Conservation (phyloP, 2,113 vertebrate species). For the Syrmaticus mikado region DNA sequence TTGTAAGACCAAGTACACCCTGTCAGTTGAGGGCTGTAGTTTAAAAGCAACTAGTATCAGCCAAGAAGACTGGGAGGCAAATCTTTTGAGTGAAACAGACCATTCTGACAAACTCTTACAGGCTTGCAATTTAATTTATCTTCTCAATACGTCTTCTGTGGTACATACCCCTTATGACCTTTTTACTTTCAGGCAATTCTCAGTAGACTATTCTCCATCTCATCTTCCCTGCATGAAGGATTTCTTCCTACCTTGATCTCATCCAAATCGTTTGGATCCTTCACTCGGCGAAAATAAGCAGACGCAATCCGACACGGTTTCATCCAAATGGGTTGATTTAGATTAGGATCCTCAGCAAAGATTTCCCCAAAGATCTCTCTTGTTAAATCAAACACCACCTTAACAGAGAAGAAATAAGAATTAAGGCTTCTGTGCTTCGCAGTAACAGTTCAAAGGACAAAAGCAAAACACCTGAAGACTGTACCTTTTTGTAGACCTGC, state of each 20-base stretch:
- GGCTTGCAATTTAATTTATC: not conserved
- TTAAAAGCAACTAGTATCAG: conserved; percentile 16
- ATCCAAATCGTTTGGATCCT: conserved; percentile 82
- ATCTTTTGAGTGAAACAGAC: not conserved
- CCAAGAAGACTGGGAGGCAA: not conserved
- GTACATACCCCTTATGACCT: not conserved
- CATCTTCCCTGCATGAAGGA: not conserved
- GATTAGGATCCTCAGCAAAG: conserved; percentile 90
- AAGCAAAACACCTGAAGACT: not conserved
- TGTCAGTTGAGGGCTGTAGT: not conserved
- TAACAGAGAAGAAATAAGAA: conserved; percentile 38
- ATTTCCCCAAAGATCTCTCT: conserved; percentile 95
- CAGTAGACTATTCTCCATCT: not conserved
- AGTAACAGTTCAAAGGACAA: not conserved
- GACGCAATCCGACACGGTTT: conserved; percentile 86
- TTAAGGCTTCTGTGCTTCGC: not conserved
- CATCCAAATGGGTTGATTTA: conserved; percentile 91
- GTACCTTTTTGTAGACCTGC: conserved; percentile 90
- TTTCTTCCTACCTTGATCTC: conserved; percentile 87
- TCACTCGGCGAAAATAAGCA: conserved; percentile 86
- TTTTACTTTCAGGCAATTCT: not conserved
- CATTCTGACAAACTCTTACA: not conserved
- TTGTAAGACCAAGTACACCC: conserved; percentile 24
- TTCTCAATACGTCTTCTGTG: not conserved
- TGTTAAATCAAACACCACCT: conserved; percentile 95